Percentiles rank a stretch among this genome's conserved stretches.
Conservation (phyloP, 2,113 vertebrate genomes). For the Pteruthius melanotis region DNA sequence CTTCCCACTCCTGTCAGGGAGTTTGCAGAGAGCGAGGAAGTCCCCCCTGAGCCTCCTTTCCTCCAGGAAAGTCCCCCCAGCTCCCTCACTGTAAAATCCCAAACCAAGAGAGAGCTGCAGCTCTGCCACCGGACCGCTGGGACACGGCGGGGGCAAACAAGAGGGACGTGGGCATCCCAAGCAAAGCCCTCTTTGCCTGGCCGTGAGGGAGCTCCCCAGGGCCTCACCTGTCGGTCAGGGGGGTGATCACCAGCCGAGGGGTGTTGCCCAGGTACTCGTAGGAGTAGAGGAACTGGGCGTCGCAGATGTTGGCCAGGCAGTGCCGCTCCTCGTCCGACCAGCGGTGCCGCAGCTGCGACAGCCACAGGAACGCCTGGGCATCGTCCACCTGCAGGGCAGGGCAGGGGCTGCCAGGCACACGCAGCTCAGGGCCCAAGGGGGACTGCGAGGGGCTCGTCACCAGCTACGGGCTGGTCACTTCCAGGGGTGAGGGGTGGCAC, state of each 20-base stretch:
- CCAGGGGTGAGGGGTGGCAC: neutral
- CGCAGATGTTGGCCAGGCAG: slow-evolving; percentile 93
- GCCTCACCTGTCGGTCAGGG: slow-evolving; percentile 89
- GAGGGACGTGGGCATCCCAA: neutral
- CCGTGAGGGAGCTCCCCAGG: neutral
- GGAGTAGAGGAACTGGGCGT: slow-evolving; percentile 91
- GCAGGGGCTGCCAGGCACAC: neutral
- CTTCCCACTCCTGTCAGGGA: neutral
- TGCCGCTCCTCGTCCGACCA: slow-evolving; percentile 88
- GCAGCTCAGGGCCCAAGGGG: too few species aligned
- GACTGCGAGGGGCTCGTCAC: neutral
- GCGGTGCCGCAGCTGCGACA: slow-evolving; percentile 91
- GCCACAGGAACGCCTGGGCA: slow-evolving; percentile 90
- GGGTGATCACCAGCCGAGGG: slow-evolving; percentile 93
- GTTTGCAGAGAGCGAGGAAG: neutral
- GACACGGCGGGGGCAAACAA: neutral
- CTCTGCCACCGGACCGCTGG: neutral
- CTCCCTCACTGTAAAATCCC: neutral
- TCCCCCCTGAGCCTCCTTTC: neutral
- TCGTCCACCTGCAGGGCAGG: slow-evolving; percentile 79
- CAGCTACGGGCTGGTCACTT: rapidly evolving
- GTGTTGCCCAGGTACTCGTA: slow-evolving; percentile 98
- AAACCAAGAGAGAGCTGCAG: neutral
- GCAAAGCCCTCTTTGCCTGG: neutral
- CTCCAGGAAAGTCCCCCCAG: neutral